phyloP scores from a whole-genome alignment of 2,888 invertebrate genomes.

The Andrena praecox region DNA sequence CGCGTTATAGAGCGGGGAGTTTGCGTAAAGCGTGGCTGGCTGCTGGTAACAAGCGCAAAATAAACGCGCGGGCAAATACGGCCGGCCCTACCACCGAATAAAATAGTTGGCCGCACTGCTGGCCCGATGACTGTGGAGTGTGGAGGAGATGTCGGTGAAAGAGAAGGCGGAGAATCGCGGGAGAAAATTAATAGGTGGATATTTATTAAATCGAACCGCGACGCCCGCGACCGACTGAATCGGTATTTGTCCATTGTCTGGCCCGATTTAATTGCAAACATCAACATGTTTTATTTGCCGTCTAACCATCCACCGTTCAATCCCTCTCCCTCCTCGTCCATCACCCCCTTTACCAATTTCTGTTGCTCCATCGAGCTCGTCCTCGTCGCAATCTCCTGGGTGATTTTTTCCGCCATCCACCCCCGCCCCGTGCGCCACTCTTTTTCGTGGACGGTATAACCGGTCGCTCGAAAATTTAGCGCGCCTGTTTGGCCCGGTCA shows the following conservation, averaged over 20 bases:
- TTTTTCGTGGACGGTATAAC: constrained; percentile 54
- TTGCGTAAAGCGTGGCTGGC: constrained; percentile 63
- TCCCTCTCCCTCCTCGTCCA: constrained; percentile 1
- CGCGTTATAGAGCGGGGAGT: constrained; percentile 48
- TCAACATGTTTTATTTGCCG: constrained; percentile 82
- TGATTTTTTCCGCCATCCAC: constrained; percentile 43
- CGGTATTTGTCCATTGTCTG: constrained; percentile 83
- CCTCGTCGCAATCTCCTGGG: constrained; percentile 38
- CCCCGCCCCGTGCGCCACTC: constrained; percentile 18
- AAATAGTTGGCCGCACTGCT: constrained; percentile 70
- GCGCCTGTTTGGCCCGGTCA: constrained; percentile 72
- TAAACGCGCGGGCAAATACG: constrained; percentile 75
- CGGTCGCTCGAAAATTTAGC: constrained; percentile 74
- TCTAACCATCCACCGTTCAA: constrained; percentile 55
- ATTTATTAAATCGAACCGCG: constrained; percentile 82
- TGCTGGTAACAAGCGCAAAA: constrained; percentile 73
- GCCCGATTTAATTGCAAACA: constrained; percentile 82
- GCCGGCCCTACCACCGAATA: constrained; percentile 68
- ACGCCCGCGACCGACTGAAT: constrained; percentile 69
- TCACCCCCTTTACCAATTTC: constrained; percentile 13
- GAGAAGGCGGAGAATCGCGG: constrained; percentile 45
- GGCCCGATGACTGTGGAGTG: constrained; percentile 37
- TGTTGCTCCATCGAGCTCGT: constrained; percentile 9
- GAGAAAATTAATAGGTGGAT: constrained; percentile 76
- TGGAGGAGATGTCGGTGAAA: constrained; percentile 25